Percentiles rank a stretch among this genome's conserved stretches.
These are phyloP conservation scores for Chloroclysta siterata DNA, from an alignment of 2,888 invertebrate genomes.

Conservation along the genomic window DNA sequence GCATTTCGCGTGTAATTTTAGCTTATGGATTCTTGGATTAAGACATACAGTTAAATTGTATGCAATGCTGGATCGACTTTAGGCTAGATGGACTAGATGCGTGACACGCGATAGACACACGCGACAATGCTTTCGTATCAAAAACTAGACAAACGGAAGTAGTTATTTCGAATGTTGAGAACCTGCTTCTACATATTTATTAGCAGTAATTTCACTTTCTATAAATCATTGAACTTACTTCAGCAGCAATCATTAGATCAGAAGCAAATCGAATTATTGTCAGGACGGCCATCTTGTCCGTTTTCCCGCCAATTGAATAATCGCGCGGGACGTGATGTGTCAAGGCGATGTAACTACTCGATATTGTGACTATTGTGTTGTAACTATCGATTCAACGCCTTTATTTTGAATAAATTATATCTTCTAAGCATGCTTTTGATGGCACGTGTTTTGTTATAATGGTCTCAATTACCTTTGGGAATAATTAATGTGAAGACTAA, in stretches of 20 bases:
- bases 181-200: neutral
- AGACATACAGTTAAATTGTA: neutral
- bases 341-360: constrained; percentile 62
- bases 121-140: neutral
- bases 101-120: neutral
- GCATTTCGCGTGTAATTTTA: constrained; percentile 8
- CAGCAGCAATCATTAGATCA: neutral
- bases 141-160: constrained; percentile 1
- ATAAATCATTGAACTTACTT: neutral
- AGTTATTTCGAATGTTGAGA: neutral
- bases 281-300: constrained; percentile 66
- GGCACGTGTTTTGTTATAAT: neutral
- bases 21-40: neutral
- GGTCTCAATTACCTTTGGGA: too few species aligned
- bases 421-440: neutral
- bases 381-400: constrained; percentile 10
- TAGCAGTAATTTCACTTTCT: too few species aligned
- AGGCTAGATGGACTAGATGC: neutral
- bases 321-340: constrained; percentile 68
- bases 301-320: constrained; percentile 76
- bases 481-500: too few species aligned
- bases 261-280: neutral
- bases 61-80: neutral
- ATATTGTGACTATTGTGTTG: constrained; percentile 16
- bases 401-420: constrained; percentile 1